Conservation (phyloP, 1,140 invertebrate genomes). For the Dufourea novaeangliae region DNA sequence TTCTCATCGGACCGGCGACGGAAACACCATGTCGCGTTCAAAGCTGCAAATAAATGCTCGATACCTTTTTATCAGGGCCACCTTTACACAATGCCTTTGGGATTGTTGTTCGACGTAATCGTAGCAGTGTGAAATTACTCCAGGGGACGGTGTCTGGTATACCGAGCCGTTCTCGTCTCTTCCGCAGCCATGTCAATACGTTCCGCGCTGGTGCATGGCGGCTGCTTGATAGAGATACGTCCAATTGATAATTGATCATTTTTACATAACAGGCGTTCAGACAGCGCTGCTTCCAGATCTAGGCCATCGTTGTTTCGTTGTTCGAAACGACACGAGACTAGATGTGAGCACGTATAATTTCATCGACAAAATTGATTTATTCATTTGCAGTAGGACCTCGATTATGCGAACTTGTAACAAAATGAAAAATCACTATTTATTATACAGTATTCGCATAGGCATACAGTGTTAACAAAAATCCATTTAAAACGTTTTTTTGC, state of each 20-base stretch:
- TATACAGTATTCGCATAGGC: too few relatives aligned
- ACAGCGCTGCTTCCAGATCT: not conserved
- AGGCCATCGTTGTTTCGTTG: not conserved
- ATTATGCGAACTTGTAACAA: too few relatives aligned
- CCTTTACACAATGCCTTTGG: slow-evolving; percentile 15
- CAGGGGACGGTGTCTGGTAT: not conserved
- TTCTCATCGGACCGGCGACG: not conserved
- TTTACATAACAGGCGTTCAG: not conserved
- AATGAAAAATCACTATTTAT: too few relatives aligned
- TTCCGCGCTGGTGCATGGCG: not conserved
- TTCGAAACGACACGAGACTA: not conserved
- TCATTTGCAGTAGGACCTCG: too few relatives aligned
- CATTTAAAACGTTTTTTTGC: too few relatives aligned
- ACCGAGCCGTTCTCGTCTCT: slow-evolving; percentile 15
- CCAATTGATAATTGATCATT: slow-evolving; percentile 30
- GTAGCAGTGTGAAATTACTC: slow-evolving; percentile 49
- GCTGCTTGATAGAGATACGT: not conserved
- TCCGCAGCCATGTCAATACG: slow-evolving; percentile 8
- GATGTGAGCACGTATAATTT: too few relatives aligned
- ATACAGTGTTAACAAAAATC: too few relatives aligned
- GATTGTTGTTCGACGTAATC: slow-evolving; percentile 12
- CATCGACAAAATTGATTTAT: too few relatives aligned
- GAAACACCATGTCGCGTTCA: not conserved
- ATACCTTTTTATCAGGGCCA: slow-evolving; percentile 52
- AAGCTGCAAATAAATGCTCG: slow-evolving; percentile 52